These are phyloP conservation scores for Apocrypta bakeri DNA, from an alignment of 1,140 invertebrate species.

Conservation along the genomic window DNA sequence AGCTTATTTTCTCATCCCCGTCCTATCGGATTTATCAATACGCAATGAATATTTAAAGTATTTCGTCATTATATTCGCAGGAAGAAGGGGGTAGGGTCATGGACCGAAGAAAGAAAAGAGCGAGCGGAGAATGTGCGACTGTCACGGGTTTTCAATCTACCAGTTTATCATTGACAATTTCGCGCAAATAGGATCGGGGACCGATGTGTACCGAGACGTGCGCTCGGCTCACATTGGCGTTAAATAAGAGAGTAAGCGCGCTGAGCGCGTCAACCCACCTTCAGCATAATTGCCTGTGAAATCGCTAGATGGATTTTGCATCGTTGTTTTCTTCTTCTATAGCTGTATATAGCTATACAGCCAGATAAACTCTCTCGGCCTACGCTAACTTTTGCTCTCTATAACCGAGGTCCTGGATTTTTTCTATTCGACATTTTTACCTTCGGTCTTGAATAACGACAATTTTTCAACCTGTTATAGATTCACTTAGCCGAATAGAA, in stretches of 20 bases:
- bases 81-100: too few species aligned
- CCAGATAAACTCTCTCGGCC: too few species aligned
- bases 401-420: too few species aligned
- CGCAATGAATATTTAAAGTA: too few species aligned
- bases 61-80: too few species aligned
- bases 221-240: conserved; percentile 72
- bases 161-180: conserved; percentile 73
- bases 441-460: too few species aligned
- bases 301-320: conserved; percentile 69
- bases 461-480: too few species aligned
- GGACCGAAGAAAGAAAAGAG: conserved; percentile 21
- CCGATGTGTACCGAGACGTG: conserved; percentile 58
- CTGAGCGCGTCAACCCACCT: conserved; percentile 33
- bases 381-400: too few species aligned
- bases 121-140: conserved; percentile 54
- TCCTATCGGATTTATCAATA: too few species aligned
- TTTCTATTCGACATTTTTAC: too few species aligned
- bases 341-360: conserved; percentile 21
- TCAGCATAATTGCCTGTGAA: conserved; percentile 71
- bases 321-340: conserved; percentile 66
- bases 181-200: conserved; percentile 66
- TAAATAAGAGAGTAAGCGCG: conserved; percentile 71
- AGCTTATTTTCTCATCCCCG: not conserved
- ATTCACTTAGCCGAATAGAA: too few species aligned
- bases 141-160: conserved; percentile 69